Percentiles rank a stretch among this genome's conserved stretches.
Conservation (phyloP, 2,113 vertebrate species). For the Carlito syrichta region DNA sequence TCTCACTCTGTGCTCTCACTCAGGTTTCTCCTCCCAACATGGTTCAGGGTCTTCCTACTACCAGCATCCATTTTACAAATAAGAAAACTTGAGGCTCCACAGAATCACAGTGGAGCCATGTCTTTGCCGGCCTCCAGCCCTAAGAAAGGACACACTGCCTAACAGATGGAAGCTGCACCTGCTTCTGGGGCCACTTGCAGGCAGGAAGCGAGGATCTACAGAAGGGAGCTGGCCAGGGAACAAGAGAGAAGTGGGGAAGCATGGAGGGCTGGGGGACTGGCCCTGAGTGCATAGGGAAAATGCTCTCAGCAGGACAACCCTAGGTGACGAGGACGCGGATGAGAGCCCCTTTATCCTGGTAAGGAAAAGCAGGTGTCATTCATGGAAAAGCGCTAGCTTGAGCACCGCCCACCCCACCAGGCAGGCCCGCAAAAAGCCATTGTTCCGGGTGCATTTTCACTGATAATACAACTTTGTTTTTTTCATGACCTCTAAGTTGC, state of each 20-base stretch:
- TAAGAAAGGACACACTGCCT: neutral
- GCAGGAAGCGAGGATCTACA: neutral
- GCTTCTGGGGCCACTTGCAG: neutral
- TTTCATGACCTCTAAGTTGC: neutral
- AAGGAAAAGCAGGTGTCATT: neutral
- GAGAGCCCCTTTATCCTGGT: neutral
- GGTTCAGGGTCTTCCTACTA: neutral
- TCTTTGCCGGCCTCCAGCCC: neutral
- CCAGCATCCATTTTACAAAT: neutral
- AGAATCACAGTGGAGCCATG: neutral
- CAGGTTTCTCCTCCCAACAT: neutral
- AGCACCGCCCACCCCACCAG: neutral
- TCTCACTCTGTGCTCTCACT: neutral
- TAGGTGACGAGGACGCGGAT: neutral
- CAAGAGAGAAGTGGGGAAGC: fast-evolving
- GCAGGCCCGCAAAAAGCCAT: neutral
- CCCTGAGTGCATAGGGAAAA: neutral
- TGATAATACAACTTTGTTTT: conserved; percentile 32
- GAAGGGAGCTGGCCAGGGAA: neutral
- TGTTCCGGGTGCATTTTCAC: neutral
- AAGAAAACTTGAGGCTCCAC: neutral
- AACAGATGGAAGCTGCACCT: neutral
- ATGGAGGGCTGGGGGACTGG: neutral
- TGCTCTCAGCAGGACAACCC: neutral
- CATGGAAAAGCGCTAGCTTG: neutral